These are phyloP conservation scores for Agonum fuliginosum DNA, from an alignment of 2,888 invertebrate genomes.

Conservation along the genomic window DNA sequence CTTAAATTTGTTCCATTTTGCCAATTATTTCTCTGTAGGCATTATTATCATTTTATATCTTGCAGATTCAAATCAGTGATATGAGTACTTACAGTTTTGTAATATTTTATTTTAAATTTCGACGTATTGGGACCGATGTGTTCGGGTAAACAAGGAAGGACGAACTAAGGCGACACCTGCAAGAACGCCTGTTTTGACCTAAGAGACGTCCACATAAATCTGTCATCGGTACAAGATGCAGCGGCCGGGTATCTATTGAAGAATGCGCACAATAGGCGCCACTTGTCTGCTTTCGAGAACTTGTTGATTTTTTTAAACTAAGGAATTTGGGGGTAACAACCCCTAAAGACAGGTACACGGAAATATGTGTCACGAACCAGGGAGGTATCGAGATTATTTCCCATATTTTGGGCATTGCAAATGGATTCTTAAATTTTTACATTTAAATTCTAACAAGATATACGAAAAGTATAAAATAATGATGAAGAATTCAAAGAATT, in stretches of 20 bases:
- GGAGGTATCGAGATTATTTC: background rate
- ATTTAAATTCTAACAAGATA: too few species aligned
- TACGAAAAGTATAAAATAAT: too few species aligned
- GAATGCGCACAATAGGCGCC: slow-evolving; percentile 46
- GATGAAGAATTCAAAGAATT: too few species aligned
- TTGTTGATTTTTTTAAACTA: background rate
- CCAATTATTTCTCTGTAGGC: too few species aligned
- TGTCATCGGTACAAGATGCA: slow-evolving; percentile 15
- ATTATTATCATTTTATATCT: too few species aligned
- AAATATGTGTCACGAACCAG: background rate
- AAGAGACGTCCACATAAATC: slow-evolving; percentile 34
- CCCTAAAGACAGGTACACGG: slow-evolving; percentile 6
- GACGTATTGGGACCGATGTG: slow-evolving; percentile 1
- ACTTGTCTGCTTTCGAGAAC: background rate
- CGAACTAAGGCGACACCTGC: background rate
- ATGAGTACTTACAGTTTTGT: too few species aligned
- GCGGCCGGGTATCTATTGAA: background rate
- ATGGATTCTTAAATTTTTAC: too few species aligned
- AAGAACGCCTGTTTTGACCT: slow-evolving; percentile 41
- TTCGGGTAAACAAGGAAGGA: background rate
- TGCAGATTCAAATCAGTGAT: too few species aligned
- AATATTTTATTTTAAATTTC: too few species aligned
- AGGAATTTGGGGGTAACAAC: slow-evolving; percentile 29
- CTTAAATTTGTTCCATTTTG: too few species aligned
- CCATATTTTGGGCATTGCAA: background rate